Conservation (phyloP, 2,888 invertebrate species). For the Brachynemurus nebulosus region DNA sequence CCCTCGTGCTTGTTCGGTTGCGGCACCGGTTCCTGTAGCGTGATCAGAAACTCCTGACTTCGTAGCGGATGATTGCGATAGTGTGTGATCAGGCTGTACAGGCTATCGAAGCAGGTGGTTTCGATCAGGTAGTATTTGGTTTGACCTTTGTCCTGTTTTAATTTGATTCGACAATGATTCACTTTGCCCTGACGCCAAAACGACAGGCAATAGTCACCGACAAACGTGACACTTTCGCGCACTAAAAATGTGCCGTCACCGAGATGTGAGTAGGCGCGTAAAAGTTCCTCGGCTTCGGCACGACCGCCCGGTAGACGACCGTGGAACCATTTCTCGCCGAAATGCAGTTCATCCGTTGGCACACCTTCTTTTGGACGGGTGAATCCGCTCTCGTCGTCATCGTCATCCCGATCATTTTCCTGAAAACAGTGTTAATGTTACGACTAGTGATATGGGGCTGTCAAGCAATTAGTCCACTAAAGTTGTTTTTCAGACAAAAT, state of each 20-base stretch:
- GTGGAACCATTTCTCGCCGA: slow-evolving; percentile 89
- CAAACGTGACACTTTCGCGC: slow-evolving; percentile 87
- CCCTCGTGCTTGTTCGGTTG: slow-evolving; percentile 90
- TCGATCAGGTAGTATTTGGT: slow-evolving; percentile 87
- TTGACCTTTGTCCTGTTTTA: slow-evolving; percentile 76
- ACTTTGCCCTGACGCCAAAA: slow-evolving; percentile 85
- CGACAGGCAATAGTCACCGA: slow-evolving; percentile 89
- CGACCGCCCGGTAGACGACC: slow-evolving; percentile 70
- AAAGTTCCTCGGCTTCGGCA: slow-evolving; percentile 63
- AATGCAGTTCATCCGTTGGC: slow-evolving; percentile 79
- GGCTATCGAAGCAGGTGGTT: slow-evolving; percentile 74
- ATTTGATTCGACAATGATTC: slow-evolving; percentile 83
- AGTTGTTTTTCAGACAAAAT: no score
- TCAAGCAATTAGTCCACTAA: no score
- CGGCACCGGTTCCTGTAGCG: slow-evolving; percentile 79
- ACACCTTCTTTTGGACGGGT: slow-evolving; percentile 44
- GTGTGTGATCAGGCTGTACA: slow-evolving; percentile 82
- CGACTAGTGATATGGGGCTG: no score
- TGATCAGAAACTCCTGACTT: slow-evolving; percentile 82
- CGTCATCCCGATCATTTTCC: slow-evolving; percentile 29
- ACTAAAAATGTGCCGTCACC: slow-evolving; percentile 91
- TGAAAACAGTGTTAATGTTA: no score
- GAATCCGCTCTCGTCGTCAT: slow-evolving; percentile 38
- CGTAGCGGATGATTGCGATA: slow-evolving; percentile 76
- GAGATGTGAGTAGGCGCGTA: slow-evolving; percentile 61